phyloP scores from a whole-genome alignment of 1,140 invertebrate species.

The Panonychus citri region DNA sequence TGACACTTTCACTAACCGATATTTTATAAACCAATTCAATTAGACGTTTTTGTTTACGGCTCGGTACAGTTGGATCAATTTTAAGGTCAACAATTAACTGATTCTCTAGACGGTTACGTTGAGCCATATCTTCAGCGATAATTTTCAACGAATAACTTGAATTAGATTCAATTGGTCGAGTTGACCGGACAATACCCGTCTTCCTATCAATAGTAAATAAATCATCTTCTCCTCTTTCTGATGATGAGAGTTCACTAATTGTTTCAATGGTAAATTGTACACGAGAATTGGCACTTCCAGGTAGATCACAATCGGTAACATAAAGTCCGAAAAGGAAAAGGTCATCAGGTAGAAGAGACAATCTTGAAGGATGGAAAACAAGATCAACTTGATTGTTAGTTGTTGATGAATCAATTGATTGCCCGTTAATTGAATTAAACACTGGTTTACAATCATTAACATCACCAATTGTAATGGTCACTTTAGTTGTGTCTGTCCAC shows the following conservation, averaged over 20 bases:
- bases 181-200: background rate
- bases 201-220: background rate
- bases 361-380: background rate
- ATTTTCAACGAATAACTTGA: background rate
- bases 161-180: background rate
- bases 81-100: background rate
- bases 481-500: slow-evolving; percentile 9
- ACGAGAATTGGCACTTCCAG: background rate
- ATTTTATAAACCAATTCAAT: background rate
- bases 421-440: background rate
- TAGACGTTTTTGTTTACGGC: background rate
- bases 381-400: background rate
- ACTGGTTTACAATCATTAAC: slow-evolving; percentile 31
- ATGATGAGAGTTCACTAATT: too few relatives aligned
- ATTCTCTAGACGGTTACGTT: background rate
- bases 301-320: background rate
- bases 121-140: background rate
- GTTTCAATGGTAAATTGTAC: background rate
- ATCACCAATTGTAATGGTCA: slow-evolving; percentile 52
- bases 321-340: background rate
- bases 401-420: background rate
- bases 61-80: background rate
- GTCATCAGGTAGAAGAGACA: background rate
- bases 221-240: too few relatives aligned
- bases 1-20: background rate